Percentiles rank a stretch among this genome's conserved stretches.
Conservation (phyloP, 2,113 vertebrate genomes). For the Oncorhynchus masou region DNA sequence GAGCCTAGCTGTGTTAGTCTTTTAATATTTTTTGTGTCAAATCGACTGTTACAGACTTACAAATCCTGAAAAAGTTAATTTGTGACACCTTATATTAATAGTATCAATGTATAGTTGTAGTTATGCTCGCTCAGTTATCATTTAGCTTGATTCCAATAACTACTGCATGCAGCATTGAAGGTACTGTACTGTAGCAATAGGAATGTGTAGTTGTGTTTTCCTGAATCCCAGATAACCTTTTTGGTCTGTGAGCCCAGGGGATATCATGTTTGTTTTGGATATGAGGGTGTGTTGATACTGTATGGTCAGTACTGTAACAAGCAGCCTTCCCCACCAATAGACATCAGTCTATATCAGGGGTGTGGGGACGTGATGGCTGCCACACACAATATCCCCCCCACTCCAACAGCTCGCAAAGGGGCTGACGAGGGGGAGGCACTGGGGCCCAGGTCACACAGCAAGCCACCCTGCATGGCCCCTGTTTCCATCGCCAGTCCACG, state of each 20-base stretch:
- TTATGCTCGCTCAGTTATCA: no score
- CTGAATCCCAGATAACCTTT: background rate
- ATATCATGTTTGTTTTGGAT: slow-evolving; percentile 44
- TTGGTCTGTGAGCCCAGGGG: slow-evolving; percentile 24
- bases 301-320: slow-evolving; percentile 41
- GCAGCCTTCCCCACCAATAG: slow-evolving; percentile 26
- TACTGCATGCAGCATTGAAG: no score
- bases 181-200: background rate
- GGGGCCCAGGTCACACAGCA: background rate
- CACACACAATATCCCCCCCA: slow-evolving; percentile 8
- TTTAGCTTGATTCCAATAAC: no score
- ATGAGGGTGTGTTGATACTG: slow-evolving; percentile 43
- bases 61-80: background rate
- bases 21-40: background rate
- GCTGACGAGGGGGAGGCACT: slow-evolving; percentile 41
- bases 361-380: slow-evolving; percentile 10
- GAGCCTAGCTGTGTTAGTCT: background rate
- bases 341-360: slow-evolving; percentile 27
- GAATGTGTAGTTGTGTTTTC: background rate
- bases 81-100: no score
- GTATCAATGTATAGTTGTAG: no score
- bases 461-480: slow-evolving; percentile 32
- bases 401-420: slow-evolving; percentile 16
- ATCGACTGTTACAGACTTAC: background rate
- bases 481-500: slow-evolving; percentile 50